Evolutionary conservation across 2,797 vertebrate species (phyloP).

Genomic region (Darevskia mixta): DNA sequence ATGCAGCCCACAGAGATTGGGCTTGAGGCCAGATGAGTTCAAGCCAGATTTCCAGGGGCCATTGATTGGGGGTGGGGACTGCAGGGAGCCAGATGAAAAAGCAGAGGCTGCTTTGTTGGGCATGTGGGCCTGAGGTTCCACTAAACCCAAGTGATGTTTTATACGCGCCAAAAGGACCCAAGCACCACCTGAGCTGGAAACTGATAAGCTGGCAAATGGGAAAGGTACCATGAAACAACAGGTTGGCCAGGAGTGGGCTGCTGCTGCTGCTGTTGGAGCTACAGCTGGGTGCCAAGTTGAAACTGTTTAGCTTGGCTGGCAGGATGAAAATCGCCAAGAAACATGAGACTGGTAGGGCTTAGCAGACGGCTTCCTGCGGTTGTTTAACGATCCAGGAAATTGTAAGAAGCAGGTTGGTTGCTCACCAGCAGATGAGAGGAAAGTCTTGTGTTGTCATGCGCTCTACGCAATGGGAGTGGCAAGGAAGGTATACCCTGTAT

Average conservation of each 20-base stretch:
- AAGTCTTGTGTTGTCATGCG: conserved; percentile 68
- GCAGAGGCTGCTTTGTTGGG: conserved; percentile 3
- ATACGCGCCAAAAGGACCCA: conserved; percentile 2
- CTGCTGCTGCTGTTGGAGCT: background rate
- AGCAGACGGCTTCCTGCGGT: conserved; percentile 75
- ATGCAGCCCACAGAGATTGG: background rate
- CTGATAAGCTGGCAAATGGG: conserved; percentile 61
- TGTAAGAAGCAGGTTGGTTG: conserved; percentile 73
- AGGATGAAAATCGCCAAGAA: conserved; percentile 70
- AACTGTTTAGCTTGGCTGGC: conserved; percentile 73
- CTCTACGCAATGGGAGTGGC: conserved; percentile 33
- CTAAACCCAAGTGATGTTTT: background rate
- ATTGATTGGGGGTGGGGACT: background rate
- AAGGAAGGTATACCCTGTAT: conserved; percentile 36
- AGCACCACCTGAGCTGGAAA: conserved; percentile 44
- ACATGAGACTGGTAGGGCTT: conserved; percentile 73
- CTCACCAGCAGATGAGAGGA: conserved; percentile 71
- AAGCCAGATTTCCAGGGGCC: background rate
- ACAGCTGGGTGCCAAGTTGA: conserved; percentile 63
- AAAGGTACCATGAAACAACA: background rate
- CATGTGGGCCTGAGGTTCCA: background rate
- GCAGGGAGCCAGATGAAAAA: background rate
- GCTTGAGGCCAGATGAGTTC: background rate
- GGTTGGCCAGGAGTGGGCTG: no score
- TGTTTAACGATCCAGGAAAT: conserved; percentile 72